Evolutionary conservation across 1,140 invertebrate genomes (phyloP).

Genomic region (Solenopsis fugax): DNA sequence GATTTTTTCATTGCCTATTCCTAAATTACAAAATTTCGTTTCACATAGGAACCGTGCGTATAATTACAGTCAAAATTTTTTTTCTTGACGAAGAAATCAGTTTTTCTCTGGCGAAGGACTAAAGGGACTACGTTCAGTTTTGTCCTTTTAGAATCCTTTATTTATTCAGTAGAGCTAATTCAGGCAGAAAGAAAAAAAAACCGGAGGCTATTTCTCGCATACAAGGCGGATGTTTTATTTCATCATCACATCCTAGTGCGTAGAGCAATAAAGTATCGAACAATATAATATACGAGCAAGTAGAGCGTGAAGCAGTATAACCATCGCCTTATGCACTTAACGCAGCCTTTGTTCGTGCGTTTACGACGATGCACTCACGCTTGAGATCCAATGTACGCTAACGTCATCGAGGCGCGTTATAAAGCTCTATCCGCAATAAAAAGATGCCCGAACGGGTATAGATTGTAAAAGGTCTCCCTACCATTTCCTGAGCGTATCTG

Average conservation of each 20-base stretch:
- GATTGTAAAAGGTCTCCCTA: conserved; percentile 37
- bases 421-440: conserved; percentile 41
- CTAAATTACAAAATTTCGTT: not conserved
- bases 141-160: not conserved
- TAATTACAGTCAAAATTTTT: not conserved
- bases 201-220: not conserved
- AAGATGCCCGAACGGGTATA: conserved; percentile 7
- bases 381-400: conserved; percentile 31
- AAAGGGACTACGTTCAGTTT: not conserved
- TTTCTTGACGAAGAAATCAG: not conserved
- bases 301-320: conserved; percentile 42
- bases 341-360: conserved; percentile 36
- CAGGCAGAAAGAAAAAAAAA: not conserved
- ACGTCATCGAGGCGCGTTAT: conserved; percentile 1
- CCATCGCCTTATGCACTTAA: conserved; percentile 13
- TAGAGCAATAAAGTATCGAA: conserved; percentile 37
- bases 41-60: not conserved
- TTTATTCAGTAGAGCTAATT: not conserved
- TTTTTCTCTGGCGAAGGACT: not conserved
- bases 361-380: conserved; percentile 37
- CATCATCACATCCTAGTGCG: conserved; percentile 20
- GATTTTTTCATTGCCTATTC: not conserved
- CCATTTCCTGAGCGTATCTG: not conserved
- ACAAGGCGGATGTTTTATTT: conserved; percentile 16
- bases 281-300: conserved; percentile 44